phyloP scores from a whole-genome alignment of 1,140 invertebrate species.

The Conus ventricosus region DNA sequence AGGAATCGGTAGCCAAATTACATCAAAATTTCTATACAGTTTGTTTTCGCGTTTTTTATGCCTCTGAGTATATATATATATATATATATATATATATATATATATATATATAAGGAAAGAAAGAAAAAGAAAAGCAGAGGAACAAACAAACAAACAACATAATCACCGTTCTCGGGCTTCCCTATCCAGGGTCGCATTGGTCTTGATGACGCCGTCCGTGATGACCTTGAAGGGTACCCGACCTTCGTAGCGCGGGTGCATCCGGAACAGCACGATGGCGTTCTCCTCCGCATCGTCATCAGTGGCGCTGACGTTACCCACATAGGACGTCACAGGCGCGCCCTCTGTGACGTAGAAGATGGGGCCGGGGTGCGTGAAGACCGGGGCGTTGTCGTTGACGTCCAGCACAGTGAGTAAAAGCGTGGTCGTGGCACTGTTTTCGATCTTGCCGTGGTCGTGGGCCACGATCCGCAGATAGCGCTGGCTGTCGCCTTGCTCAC shows the following conservation, averaged over 20 bases:
- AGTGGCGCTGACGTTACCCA: constrained; percentile 87
- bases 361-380: constrained; percentile 58
- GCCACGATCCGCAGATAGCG: constrained; percentile 79
- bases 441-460: constrained; percentile 79
- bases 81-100: too few relatives aligned
- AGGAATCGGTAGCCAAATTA: too few relatives aligned
- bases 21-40: too few relatives aligned
- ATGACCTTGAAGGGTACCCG: constrained; percentile 56
- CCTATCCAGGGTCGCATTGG: constrained; percentile 86
- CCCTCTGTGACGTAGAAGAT: constrained; percentile 81
- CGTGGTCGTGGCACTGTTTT: constrained; percentile 67
- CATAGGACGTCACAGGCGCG: constrained; percentile 82
- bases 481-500: constrained; percentile 73
- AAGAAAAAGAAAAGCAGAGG: too few relatives aligned
- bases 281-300: constrained; percentile 93
- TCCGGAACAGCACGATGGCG: constrained; percentile 85
- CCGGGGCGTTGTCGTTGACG: constrained; percentile 77
- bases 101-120: too few relatives aligned
- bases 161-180: constrained; percentile 79
- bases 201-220: constrained; percentile 79
- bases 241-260: constrained; percentile 38
- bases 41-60: too few relatives aligned
- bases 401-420: constrained; percentile 80
- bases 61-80: too few relatives aligned
- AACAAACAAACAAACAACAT: too few relatives aligned